These are phyloP conservation scores for Tetragnatha versicolor DNA, from an alignment of 1,140 invertebrate genomes.

Conservation along the genomic window DNA sequence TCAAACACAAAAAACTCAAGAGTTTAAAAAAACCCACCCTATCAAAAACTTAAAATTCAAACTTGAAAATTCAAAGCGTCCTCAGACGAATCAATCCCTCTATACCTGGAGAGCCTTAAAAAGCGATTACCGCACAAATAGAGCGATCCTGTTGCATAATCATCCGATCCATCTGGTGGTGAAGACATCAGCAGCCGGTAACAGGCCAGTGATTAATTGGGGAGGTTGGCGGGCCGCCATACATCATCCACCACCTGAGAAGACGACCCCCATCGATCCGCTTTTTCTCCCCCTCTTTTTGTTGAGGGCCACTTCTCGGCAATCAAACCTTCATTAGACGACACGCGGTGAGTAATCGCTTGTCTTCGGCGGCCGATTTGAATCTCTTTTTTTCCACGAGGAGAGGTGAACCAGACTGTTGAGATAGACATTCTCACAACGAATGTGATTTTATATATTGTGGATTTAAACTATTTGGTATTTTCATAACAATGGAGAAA, in stretches of 20 bases:
- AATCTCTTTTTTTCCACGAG: too few relatives aligned
- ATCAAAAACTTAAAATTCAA: neutral
- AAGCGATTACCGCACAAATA: neutral
- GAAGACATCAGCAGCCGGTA: constrained; percentile 47
- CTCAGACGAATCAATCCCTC: neutral
- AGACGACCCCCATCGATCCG: constrained; percentile 40
- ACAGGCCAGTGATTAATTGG: constrained; percentile 53
- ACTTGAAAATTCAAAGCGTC: neutral
- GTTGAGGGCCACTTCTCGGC: too few relatives aligned
- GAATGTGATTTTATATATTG: too few relatives aligned
- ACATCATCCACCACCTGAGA: constrained; percentile 53
- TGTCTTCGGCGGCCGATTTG: too few relatives aligned
- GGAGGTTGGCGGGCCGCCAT: constrained; percentile 38
- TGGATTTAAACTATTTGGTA: too few relatives aligned
- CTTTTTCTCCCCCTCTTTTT: constrained; percentile 38
- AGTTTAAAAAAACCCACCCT: too few relatives aligned
- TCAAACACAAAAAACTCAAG: too few relatives aligned
- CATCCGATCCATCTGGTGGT: constrained; percentile 41
- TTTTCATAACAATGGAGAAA: too few relatives aligned
- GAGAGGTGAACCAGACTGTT: too few relatives aligned
- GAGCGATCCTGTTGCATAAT: constrained; percentile 8
- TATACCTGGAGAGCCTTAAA: neutral
- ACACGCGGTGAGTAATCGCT: too few relatives aligned
- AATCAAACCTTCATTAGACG: too few relatives aligned
- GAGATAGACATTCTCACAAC: too few relatives aligned